Evolutionary conservation across 35 echinoderm and acorn worm genomes (phyloP), one percentile per base, ranked within the genome.

Genomic region (Nesometra sesokonis): DNA sequence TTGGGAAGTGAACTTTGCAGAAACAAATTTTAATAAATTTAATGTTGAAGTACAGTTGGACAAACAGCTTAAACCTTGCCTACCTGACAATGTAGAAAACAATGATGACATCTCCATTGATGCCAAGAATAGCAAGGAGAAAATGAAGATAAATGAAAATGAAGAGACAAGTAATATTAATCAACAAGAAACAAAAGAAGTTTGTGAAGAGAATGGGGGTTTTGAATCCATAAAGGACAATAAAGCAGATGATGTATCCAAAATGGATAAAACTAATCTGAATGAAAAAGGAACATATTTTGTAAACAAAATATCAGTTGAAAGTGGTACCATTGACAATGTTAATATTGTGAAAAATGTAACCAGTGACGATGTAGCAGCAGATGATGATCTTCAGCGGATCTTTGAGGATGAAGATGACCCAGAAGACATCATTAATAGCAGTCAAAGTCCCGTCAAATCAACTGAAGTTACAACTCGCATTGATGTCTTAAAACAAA

Each of bases 341-440:
- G 32, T 35, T 32, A 11, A 3, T 2, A 81, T 15, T 34, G 29
- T 85, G 36, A 35, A 90, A 31, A 37, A 29, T 76, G 37, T 34
- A 13, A 46, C 39, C 33, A 36, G 32, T 37, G 32, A 36, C 34
- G 37, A 21, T 29, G 30, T 57, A 82, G 47, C 39, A 83, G 80
- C 11, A 77, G 11, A 80, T 35, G 83, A 85, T 46, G 83, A 47
- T 30, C 30, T 52, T 5, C 29, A 85, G 32, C 34, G 30, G 5
- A 87, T 32, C 32, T 57, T 9, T 32, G 83, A 32, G 11, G 83
- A 85, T 9, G 30, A n/a, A 43, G 32, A 47, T 29, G 30, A 57
- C n/a, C 30, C 43, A 19, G 93, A 92, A 83, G 90, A 92, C 27
- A 80, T 89, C 5, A 38, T 95, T 17, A 89, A 92, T 76, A 95